Evolutionary conservation across 2,888 invertebrate species (phyloP), one percentile per base, ranked within the genome.

Genomic region (Alsophila aescularia): DNA sequence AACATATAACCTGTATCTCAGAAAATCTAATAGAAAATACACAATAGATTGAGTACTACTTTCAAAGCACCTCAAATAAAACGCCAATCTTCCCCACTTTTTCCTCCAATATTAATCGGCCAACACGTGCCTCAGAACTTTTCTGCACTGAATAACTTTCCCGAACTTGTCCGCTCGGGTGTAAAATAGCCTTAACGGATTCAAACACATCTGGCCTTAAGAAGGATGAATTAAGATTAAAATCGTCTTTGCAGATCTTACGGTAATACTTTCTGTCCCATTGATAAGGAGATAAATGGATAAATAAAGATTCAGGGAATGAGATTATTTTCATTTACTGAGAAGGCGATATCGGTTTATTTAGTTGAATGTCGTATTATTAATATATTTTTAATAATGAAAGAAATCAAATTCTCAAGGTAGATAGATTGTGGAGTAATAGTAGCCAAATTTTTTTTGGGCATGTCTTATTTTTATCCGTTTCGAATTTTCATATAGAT

Each of bases 131-230:
- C 39, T n/a, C n/a, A n/a, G n/a, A n/a, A n/a, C 45, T 63, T 60
- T 49, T 41, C 43, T 50, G 29, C 47, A 57, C 29, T 50, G 56
- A 53, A 57, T 52, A 57, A 50, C 39, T 54, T 57, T 34, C 59
- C 52, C 40, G 34, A 61, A 49, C 55, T 48, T 40, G 58, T 27
- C 42, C 54, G 36, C 34, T 49, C 51, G 51, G 54, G 61, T 57
- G 57, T 58, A 58, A 64, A 66, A 67, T 63, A 62, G 37, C 52
- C 59, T 62, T 64, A 66, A 39, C 58, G 55, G 60, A 56, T 56
- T 51, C 41, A 36, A 56, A 56, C 55, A 56, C 55, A 51, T 51
- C 50, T 56, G 52, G 57, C 58, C 52, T 49, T 14, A 54, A 54
- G 50, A 16, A 47, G 43, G 47, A 59, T 49, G 57, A 49, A 57